phyloP scores from a whole-genome alignment of 2,888 invertebrate genomes.

The Philonicus albiceps region DNA sequence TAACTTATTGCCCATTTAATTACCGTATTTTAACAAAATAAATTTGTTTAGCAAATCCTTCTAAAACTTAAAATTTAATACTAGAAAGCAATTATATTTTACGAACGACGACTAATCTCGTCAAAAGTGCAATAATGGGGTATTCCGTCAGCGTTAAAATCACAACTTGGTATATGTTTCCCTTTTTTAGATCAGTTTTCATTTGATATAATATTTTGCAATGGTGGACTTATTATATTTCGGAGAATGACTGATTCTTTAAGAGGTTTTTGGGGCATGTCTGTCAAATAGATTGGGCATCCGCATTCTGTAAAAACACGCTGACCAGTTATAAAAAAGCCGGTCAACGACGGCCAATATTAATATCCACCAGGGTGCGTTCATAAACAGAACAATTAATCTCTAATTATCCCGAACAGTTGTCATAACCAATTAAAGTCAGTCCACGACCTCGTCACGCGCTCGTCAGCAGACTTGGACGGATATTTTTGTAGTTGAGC shows the following conservation, averaged over 20 bases:
- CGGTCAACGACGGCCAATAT: background rate
- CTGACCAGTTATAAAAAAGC: background rate
- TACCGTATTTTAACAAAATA: too few species aligned
- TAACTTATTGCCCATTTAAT: too few species aligned
- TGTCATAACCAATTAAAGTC: slow-evolving; percentile 57
- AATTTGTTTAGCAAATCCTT: too few species aligned
- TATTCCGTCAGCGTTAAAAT: too few species aligned
- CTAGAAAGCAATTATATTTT: too few species aligned
- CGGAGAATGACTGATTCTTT: background rate
- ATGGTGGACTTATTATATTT: background rate
- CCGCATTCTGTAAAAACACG: background rate
- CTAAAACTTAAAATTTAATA: too few species aligned
- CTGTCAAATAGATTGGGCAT: background rate
- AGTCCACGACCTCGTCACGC: slow-evolving; percentile 51
- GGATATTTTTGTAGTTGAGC: slow-evolving; percentile 23
- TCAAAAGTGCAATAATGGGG: too few species aligned
- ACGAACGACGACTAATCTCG: too few species aligned
- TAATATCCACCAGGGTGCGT: slow-evolving; percentile 6
- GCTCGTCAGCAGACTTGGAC: slow-evolving; percentile 17
- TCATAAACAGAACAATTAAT: slow-evolving; percentile 60
- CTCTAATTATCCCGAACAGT: slow-evolving; percentile 62
- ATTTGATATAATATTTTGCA: too few species aligned
- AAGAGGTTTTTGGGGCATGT: background rate
- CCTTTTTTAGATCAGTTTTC: too few species aligned
- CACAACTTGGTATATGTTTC: too few species aligned